Percentiles rank a stretch among this genome's conserved stretches.
These are phyloP conservation scores for Cynaeus angustus DNA, from an alignment of 2,888 invertebrate species.

Conservation along the genomic window DNA sequence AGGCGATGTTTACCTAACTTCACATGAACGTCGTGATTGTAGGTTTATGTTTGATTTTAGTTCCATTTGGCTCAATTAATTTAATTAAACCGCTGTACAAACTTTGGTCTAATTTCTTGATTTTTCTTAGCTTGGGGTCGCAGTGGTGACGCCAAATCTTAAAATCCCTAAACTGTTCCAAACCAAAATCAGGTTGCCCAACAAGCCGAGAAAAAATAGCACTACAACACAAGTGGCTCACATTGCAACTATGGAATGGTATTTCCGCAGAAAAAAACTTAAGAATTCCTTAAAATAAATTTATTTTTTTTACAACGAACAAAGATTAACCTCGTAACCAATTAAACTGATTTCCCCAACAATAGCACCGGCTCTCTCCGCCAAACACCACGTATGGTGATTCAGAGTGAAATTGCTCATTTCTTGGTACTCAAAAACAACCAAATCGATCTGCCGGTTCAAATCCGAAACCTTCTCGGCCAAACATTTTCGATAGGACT, in stretches of 20 bases:
- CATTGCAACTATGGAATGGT: not conserved
- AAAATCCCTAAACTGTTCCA: not conserved
- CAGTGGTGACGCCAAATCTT: not conserved
- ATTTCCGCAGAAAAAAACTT: no score
- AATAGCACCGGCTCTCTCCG: not conserved
- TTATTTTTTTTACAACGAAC: no score
- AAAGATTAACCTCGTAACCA: no score
- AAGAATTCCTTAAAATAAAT: no score
- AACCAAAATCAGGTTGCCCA: not conserved
- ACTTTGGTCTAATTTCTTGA: slow-evolving; percentile 21
- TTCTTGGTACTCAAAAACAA: not conserved
- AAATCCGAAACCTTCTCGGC: not conserved
- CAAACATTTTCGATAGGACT: not conserved
- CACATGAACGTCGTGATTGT: no score
- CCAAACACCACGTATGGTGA: not conserved
- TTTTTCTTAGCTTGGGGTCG: not conserved
- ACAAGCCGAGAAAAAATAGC: not conserved
- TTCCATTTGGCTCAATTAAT: no score
- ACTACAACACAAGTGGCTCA: not conserved
- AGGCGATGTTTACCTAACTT: no score
- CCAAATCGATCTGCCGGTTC: not conserved
- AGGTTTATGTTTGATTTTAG: no score
- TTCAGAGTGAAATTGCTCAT: not conserved
- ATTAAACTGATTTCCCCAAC: not conserved
- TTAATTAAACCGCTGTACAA: no score